These are phyloP conservation scores for Mormyrops boulengeri DNA, from an alignment of 2,797 vertebrate species.

Conservation along the genomic window DNA sequence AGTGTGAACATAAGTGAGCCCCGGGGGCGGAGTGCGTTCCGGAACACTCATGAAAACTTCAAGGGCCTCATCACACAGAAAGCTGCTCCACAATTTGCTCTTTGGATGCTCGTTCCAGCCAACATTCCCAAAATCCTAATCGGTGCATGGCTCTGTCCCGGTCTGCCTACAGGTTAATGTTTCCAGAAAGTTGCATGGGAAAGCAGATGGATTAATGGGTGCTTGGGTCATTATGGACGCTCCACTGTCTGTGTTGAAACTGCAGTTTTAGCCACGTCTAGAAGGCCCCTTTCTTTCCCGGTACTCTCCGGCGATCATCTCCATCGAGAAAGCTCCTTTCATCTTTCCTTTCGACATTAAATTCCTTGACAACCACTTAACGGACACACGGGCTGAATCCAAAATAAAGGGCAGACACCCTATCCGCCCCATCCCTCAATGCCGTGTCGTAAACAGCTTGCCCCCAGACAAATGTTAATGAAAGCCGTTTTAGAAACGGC, in stretches of 20 bases:
- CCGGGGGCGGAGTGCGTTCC: slow-evolving; percentile 63
- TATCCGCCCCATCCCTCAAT: slow-evolving; percentile 28
- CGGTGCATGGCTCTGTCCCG: slow-evolving; percentile 30
- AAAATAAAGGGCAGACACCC: background rate
- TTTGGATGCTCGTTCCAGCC: background rate
- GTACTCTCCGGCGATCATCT: background rate
- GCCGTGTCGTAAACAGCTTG: slow-evolving; percentile 39
- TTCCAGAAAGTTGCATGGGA: background rate
- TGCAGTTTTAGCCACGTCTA: background rate
- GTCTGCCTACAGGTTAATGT: slow-evolving; percentile 29
- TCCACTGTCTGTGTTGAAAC: background rate
- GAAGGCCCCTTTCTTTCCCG: background rate
- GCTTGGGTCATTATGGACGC: background rate
- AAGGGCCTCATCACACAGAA: slow-evolving; percentile 47
- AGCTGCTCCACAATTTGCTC: slow-evolving; percentile 36
- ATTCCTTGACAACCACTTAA: slow-evolving; percentile 13
- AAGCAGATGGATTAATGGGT: slow-evolving; percentile 4
- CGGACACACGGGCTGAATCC: slow-evolving; percentile 9
- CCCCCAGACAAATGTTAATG: slow-evolving; percentile 37
- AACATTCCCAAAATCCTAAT: slow-evolving; percentile 28
- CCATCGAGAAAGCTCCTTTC: background rate
- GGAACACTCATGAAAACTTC: slow-evolving; percentile 62
- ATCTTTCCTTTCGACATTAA: slow-evolving; percentile 12
- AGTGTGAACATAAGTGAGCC: slow-evolving; percentile 72
- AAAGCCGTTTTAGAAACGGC: slow-evolving; percentile 36